Conservation (phyloP, 2,797 vertebrate species). For the Rhadinocentrus ornatus region DNA sequence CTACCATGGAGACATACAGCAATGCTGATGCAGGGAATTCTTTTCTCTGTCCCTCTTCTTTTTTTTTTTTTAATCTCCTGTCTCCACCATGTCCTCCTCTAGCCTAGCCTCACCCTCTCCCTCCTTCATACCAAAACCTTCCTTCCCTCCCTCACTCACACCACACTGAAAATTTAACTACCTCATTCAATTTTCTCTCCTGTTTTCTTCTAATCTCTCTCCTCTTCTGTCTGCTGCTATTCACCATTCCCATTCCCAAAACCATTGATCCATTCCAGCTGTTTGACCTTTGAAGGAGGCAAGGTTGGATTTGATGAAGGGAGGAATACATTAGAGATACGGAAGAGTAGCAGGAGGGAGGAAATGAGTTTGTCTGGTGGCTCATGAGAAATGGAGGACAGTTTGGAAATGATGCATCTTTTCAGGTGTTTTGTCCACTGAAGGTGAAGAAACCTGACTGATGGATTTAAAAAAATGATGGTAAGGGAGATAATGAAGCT, state of each 20-base stretch:
- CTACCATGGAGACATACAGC: constrained; percentile 44
- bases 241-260: constrained; percentile 31
- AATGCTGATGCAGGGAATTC: constrained; percentile 67
- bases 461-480: neutral
- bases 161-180: constrained; percentile 6
- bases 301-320: constrained; percentile 42
- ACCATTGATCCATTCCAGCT: constrained; percentile 64
- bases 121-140: constrained; percentile 22
- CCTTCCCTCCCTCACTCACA: constrained; percentile 9
- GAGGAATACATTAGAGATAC: constrained; percentile 8
- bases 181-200: constrained; percentile 17
- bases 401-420: neutral
- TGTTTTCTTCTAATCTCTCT: neutral
- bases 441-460: constrained; percentile 16
- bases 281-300: constrained; percentile 67
- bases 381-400: constrained; percentile 8
- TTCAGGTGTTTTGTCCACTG: constrained; percentile 32
- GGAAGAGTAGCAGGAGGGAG: constrained; percentile 6
- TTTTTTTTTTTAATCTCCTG: constrained; percentile 26
- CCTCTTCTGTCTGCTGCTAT: constrained; percentile 3
- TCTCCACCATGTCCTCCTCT: constrained; percentile 17
- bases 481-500: constrained; percentile 1
- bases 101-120: constrained; percentile 10
- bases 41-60: constrained; percentile 32
- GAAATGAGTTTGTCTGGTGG: neutral